phyloP scores from a whole-genome alignment of 2,797 vertebrate species.

The Loris lydekkerianus region DNA sequence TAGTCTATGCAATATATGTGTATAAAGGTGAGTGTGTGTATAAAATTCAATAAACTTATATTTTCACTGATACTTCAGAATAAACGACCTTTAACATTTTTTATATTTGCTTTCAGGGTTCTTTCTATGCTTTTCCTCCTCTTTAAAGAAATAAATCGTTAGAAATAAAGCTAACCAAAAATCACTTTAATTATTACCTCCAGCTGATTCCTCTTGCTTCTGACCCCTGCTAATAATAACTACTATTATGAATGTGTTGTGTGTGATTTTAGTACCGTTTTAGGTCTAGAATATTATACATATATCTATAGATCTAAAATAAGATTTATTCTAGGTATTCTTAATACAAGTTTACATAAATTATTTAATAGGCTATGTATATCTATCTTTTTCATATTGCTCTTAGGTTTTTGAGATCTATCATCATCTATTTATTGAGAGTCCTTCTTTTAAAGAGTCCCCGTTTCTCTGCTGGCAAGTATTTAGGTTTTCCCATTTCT shows the following conservation, averaged over 20 bases:
- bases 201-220: background rate
- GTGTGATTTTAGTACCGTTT: background rate
- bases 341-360: background rate
- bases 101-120: background rate
- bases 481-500: background rate
- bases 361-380: background rate
- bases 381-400: background rate
- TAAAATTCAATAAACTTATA: background rate
- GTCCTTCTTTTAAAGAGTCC: background rate
- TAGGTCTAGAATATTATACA: background rate
- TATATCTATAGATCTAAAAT: background rate
- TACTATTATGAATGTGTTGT: background rate
- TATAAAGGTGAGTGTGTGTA: background rate
- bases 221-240: background rate
- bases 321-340: background rate
- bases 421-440: background rate
- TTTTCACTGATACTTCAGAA: background rate
- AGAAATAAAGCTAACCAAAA: background rate
- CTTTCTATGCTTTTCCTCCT: background rate
- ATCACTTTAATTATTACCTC: background rate
- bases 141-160: background rate
- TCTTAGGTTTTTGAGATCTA: background rate
- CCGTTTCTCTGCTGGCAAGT: background rate
- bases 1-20: background rate
- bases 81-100: background rate